Conservation (phyloP, 2,113 vertebrate species). For the Cebidichthys violaceus region DNA sequence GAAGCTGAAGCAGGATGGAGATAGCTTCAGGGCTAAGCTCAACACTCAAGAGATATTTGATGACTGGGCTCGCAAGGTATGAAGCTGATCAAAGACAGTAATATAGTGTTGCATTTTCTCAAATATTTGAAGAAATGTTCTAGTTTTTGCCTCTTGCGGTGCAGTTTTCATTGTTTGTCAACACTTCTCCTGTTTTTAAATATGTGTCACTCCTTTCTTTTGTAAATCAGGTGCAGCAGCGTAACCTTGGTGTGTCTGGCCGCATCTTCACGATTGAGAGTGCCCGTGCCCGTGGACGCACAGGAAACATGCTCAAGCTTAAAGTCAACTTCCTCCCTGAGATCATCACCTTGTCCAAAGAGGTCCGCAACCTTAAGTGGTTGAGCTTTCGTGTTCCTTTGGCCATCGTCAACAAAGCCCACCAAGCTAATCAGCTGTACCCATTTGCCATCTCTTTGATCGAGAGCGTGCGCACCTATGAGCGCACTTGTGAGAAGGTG, state of each 20-base stretch:
- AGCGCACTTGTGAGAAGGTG: constrained; percentile 97
- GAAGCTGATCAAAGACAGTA: background rate
- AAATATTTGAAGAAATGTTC: background rate
- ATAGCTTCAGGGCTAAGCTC: constrained; percentile 98
- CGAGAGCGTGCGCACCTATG: constrained; percentile 96
- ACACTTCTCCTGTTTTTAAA: background rate
- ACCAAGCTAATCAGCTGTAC: constrained; percentile 98
- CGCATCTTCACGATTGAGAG: constrained; percentile 98
- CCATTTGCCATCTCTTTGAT: constrained; percentile 98
- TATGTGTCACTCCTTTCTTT: background rate
- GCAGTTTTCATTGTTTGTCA: background rate
- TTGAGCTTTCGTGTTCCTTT: constrained; percentile 96
- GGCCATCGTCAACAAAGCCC: constrained; percentile 98
- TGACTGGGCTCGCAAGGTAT: constrained; percentile 97
- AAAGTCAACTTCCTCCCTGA: constrained; percentile 99
- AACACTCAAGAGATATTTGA: constrained; percentile 99
- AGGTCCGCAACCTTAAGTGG: constrained; percentile 99
- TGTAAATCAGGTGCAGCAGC: constrained; percentile 87
- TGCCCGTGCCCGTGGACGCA: constrained; percentile 91
- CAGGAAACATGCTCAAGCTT: constrained; percentile 93
- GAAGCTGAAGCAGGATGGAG: constrained; percentile 98
- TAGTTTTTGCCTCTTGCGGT: background rate
- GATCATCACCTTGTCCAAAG: constrained; percentile 98
- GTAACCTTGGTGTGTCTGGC: constrained; percentile 96
- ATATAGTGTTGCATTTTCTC: background rate